Evolutionary conservation across 1,140 invertebrate genomes (phyloP).

Genomic region (Drosophila burlai): DNA sequence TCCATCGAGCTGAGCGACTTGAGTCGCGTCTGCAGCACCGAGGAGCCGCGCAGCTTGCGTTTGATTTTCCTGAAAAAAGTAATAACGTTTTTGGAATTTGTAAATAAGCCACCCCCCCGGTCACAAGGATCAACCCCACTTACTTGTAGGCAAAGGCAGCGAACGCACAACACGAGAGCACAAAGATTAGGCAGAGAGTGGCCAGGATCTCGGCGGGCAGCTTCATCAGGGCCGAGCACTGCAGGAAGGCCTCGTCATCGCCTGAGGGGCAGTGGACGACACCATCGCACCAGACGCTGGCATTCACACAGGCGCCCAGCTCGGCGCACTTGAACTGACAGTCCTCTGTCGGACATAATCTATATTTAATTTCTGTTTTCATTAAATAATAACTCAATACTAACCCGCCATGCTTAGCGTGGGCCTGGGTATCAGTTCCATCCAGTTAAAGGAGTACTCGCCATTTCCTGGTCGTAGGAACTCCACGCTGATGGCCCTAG

Average conservation of each 20-base stretch:
- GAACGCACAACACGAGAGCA: conserved; percentile 82
- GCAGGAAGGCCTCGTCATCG: conserved; percentile 92
- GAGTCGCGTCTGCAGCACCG: conserved; percentile 90
- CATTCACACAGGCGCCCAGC: conserved; percentile 94
- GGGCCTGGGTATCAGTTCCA: conserved; percentile 91
- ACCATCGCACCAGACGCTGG: conserved; percentile 95
- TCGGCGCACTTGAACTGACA: conserved; percentile 94
- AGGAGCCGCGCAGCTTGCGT: conserved; percentile 89
- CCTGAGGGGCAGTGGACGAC: conserved; percentile 93
- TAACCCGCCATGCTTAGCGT: conserved; percentile 76
- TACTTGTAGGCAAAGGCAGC: conserved; percentile 84
- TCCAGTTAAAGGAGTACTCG: conserved; percentile 92
- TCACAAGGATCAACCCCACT: conserved; percentile 2
- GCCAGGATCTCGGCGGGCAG: conserved; percentile 90
- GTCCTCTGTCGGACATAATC: conserved; percentile 86
- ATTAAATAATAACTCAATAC: background rate
- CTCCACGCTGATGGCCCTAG: conserved; percentile 91
- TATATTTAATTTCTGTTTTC: background rate
- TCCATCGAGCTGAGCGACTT: conserved; percentile 91
- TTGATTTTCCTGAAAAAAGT: conserved; percentile 75
- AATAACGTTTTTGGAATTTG: background rate
- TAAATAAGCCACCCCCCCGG: background rate
- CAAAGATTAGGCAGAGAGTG: conserved; percentile 85
- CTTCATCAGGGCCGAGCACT: conserved; percentile 91
- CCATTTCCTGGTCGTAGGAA: conserved; percentile 91